Evolutionary conservation across 2,113 vertebrate genomes (phyloP).

Genomic region (Phocoena sinus): DNA sequence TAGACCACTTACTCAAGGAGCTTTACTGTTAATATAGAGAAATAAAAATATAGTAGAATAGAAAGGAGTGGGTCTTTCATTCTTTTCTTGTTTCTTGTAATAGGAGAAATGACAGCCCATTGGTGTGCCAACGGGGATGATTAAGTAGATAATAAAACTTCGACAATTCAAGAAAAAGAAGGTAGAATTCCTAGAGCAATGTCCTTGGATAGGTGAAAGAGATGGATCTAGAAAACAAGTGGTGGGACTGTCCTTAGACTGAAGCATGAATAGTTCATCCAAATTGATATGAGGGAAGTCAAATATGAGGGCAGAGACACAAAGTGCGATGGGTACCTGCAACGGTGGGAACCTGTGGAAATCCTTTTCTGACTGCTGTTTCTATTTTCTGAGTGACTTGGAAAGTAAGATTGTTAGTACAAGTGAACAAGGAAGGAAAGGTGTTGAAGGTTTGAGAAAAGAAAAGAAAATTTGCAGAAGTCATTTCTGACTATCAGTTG

Average conservation of each 20-base stretch:
- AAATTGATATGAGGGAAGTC: neutral
- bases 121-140: neutral
- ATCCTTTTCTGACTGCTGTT: neutral
- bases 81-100: neutral
- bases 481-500: neutral
- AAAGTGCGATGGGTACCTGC: neutral
- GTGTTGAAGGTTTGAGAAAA: neutral
- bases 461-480: neutral
- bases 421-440: neutral
- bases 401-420: neutral
- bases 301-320: neutral
- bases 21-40: neutral
- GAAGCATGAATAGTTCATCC: neutral
- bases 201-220: neutral
- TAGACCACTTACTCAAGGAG: neutral
- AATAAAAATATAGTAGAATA: neutral
- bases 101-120: neutral
- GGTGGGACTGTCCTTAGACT: neutral
- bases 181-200: neutral
- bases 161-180: neutral
- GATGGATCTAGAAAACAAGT: neutral
- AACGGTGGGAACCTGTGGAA: fast-evolving
- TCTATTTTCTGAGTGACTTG: neutral
- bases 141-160: neutral
- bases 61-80: neutral